Percentiles rank a stretch among this genome's conserved stretches.
phyloP scores from a whole-genome alignment of 2,888 invertebrate genomes.

The Trichopria drosophilae region DNA sequence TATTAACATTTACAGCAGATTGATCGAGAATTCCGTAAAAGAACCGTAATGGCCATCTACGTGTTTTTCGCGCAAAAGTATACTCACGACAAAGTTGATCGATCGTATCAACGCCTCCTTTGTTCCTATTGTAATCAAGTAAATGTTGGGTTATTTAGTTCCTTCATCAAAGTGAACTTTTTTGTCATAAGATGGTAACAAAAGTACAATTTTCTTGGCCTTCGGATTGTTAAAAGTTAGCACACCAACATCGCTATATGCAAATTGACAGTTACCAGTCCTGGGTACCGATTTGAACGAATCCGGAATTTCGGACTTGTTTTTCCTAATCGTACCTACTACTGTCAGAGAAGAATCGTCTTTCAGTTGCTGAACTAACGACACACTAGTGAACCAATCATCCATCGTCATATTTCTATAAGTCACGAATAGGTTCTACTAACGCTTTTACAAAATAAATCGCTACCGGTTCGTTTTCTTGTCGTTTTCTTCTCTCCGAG shows the following conservation, averaged over 20 bases:
- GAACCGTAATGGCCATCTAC: constrained; percentile 34
- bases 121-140: constrained; percentile 35
- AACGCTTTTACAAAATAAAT: constrained; percentile 33
- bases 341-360: constrained; percentile 30
- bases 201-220: constrained; percentile 29
- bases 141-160: constrained; percentile 34
- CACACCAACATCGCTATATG: constrained; percentile 21
- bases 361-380: constrained; percentile 28
- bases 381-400: constrained; percentile 37
- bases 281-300: too few species aligned
- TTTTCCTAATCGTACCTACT: constrained; percentile 35
- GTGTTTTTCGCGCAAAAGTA: constrained; percentile 26
- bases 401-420: constrained; percentile 33
- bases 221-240: constrained; percentile 30
- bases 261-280: too few species aligned
- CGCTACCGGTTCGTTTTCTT: constrained; percentile 25
- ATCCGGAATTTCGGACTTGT: constrained; percentile 34
- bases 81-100: constrained; percentile 35
- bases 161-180: constrained; percentile 21
- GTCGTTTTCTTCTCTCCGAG: too few species aligned
- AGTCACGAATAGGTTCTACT: constrained; percentile 28
- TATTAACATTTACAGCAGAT: too few species aligned
- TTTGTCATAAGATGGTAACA: constrained; percentile 28
- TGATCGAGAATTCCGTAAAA: constrained; percentile 39
- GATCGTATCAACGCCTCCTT: constrained; percentile 36